Evolutionary conservation across 2,797 vertebrate genomes (phyloP), one percentile per base, ranked within the genome.

Genomic region (Chrysolophus pictus): DNA sequence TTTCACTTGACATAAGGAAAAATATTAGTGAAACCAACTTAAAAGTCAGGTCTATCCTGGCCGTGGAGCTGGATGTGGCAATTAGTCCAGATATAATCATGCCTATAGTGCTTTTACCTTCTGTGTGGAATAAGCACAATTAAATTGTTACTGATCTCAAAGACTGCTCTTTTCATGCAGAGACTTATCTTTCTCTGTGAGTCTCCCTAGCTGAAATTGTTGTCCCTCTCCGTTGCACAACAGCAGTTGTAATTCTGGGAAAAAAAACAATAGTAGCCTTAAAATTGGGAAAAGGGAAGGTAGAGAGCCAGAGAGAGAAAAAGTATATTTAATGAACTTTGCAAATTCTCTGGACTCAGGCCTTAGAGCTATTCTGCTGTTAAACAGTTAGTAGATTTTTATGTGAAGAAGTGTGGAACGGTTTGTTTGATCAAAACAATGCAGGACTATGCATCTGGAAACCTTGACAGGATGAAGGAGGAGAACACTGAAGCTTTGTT

Each of bases 31-130:
- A 70, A 91, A 76, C 31, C 33, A 94, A 28, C 77, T 91, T 86
- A 71, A 33, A 37, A 44, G 44, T 60, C 58, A 84, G 77, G 59
- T 2, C 1, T 91, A 70, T 65, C 62, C 39, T 86, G 35, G 53
- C 70, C 7, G 1, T 37, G 44, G 58, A 62, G 41, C 70, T 86
- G 64, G 86, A 70, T 68, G 70, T 74, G 70, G 74, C 73, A 88
- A 64, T 91, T 85, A 87, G 58, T 76, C 49, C 58, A 64, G 72
- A 26, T 44, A 17, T 85, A 91, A 53, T 92, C 70, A 65, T 35
- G 59, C 44, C 31, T 4, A 71, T 75, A 29, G 5, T 93, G 44
- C 60, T 93, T 93, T 91, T 84, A 62, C 59, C 84, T 92, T 91
- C 75, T 87, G 56, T 77, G n/a, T 85, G 65, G 79, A 51, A 68